Base-by-base conservation (phyloP, 2,113 vertebrate species). In the Pelodiscus sinensis region DNA sequence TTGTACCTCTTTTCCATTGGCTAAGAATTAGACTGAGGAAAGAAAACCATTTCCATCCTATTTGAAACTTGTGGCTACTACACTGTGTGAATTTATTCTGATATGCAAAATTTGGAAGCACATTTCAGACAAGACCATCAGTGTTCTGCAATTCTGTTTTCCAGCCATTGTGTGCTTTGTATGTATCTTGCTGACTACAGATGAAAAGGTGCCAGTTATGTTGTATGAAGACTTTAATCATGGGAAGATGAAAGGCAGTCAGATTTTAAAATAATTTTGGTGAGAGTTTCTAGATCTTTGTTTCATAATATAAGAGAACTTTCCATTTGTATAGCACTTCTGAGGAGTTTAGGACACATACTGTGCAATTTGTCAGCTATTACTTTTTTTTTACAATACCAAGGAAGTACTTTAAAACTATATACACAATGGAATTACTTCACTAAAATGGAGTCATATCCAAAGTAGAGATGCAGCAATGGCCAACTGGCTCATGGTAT, bases 301-400 rank as follows among this genome's bases (percentile, higher is more conserved):
- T 0, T 2, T 15, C n/a, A 1, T 52, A 8, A 18, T 54, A 9
- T 35, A 62, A 31, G 0, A 2, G 2, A 5, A 2, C 54, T 85
- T 94, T 68, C 14, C 50, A 1, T 35, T 94, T 92, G 68, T 9
- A 24, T 25, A 75, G 2, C 0, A 0, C 29, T 87, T 75, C 3
- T 3, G 6, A 50, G n/a, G 15, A n/a, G 14, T 55, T 51, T 29
- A 2, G 68, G 4, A 10, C 78, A 10, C 6, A 8, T 4, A 1
- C 9, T 9, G 86, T 21, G 8, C 21, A 78, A 3, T 78, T 88
- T 84, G 29, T 87, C 77, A 65, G 12, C 31, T 56, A 8, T 78
- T 54, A 44, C 35, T 44, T 44, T 44, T 44, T 44, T 44, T 75
- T 87, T 19, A 13, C 71, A 50, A 80, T 54, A 80, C 65, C 24